Evolutionary conservation across 2,797 vertebrate genomes (phyloP).

Genomic region (Hippoglossus hippoglossus): DNA sequence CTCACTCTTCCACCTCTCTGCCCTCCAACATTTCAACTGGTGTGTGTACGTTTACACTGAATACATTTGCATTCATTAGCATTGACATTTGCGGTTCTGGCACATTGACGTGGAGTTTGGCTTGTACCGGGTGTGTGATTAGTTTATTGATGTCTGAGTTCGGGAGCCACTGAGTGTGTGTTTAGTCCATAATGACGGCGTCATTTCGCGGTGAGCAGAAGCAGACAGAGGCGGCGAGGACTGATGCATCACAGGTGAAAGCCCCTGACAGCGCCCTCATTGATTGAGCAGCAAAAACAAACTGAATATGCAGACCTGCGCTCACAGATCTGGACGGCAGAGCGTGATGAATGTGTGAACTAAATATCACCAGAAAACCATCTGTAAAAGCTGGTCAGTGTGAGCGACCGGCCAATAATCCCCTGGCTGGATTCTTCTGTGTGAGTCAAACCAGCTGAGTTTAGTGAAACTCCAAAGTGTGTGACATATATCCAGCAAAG

Average conservation of each 20-base stretch:
- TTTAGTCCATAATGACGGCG: conserved; percentile 52
- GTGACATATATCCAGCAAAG: neutral
- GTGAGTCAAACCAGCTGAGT: conserved; percentile 3
- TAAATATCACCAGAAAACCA: conserved; percentile 62
- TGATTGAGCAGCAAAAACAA: conserved; percentile 50
- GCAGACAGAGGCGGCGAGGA: conserved; percentile 33
- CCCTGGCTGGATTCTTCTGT: conserved; percentile 18
- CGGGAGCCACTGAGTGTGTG: conserved; percentile 54
- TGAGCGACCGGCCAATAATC: conserved; percentile 36
- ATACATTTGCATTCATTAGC: conserved; percentile 70
- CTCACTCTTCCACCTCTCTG: conserved; percentile 27
- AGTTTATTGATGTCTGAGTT: conserved; percentile 68
- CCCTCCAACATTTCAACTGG: conserved; percentile 41
- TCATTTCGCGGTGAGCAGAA: conserved; percentile 42
- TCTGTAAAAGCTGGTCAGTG: conserved; percentile 35
- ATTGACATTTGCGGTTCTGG: conserved; percentile 65
- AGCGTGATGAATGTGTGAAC: conserved; percentile 58
- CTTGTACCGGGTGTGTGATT: conserved; percentile 58
- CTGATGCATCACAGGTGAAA: conserved; percentile 43
- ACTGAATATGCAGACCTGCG: conserved; percentile 54
- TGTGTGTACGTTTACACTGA: conserved; percentile 45
- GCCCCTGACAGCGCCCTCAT: conserved; percentile 31
- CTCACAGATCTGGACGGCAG: conserved; percentile 36
- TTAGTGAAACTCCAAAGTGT: conserved; percentile 8
- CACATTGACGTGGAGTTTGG: conserved; percentile 54